phyloP scores from a whole-genome alignment of 2,113 vertebrate genomes.

The Lepus timidus region DNA sequence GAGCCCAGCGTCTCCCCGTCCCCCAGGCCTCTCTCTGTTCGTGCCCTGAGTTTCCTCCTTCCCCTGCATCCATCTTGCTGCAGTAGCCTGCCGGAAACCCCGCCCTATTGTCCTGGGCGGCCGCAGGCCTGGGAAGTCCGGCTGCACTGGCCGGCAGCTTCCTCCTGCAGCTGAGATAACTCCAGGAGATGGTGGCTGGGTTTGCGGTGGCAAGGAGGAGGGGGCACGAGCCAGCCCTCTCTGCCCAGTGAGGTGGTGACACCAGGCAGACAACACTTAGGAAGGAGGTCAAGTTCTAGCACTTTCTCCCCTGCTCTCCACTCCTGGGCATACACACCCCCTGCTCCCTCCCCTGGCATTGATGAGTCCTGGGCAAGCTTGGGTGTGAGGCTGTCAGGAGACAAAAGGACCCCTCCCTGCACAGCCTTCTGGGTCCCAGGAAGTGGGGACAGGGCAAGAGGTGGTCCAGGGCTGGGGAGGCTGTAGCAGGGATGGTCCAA shows the following conservation, averaged over 20 bases:
- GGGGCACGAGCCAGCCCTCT: background rate
- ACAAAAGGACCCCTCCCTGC: background rate
- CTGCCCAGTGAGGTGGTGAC: background rate
- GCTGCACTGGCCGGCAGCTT: constrained; percentile 37
- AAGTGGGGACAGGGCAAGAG: background rate
- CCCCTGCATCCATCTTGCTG: background rate
- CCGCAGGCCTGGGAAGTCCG: constrained; percentile 32
- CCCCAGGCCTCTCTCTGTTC: background rate
- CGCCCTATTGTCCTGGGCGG: constrained; percentile 47
- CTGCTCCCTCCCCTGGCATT: background rate
- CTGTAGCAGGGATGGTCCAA: background rate
- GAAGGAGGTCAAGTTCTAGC: background rate
- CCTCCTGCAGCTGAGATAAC: constrained; percentile 61
- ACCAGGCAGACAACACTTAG: background rate
- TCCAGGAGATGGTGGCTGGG: constrained; percentile 47
- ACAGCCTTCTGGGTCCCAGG: background rate
- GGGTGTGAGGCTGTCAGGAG: background rate
- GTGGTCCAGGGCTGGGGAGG: background rate
- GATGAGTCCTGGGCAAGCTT: background rate
- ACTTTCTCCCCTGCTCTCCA: background rate
- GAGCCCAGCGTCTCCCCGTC: background rate
- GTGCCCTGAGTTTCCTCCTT: background rate
- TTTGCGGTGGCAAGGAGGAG: constrained; percentile 22
- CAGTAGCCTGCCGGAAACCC: constrained; percentile 62
- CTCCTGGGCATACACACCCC: too few relatives aligned